Conservation (phyloP, 2,797 vertebrate species). For the Arrhamphus sclerolepis region DNA sequence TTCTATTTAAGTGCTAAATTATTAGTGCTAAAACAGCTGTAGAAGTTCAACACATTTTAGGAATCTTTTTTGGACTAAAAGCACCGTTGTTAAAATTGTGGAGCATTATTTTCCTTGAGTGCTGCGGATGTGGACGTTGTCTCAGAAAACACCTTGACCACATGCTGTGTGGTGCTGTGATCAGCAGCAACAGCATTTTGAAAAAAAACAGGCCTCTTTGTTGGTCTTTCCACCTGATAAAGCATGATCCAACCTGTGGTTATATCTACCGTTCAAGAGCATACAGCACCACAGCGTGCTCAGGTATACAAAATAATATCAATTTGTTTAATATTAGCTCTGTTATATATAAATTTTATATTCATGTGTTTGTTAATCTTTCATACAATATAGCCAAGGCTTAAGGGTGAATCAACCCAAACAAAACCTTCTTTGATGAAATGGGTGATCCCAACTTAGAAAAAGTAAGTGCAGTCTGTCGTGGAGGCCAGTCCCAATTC, state of each 20-base stretch:
- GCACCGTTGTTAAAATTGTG: background rate
- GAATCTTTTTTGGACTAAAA: background rate
- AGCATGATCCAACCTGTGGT: conserved; percentile 57
- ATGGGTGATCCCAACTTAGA: conserved; percentile 48
- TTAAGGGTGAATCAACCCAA: conserved; percentile 71
- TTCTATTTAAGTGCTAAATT: background rate
- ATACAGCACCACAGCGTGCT: conserved; percentile 70
- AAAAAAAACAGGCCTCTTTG: conserved; percentile 72
- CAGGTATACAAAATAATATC: conserved; percentile 74
- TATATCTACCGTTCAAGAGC: conserved; percentile 63
- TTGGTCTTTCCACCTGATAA: conserved; percentile 54
- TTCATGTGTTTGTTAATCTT: conserved; percentile 58
- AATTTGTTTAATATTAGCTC: conserved; percentile 61
- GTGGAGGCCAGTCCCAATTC: conserved; percentile 58
- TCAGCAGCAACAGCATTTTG: conserved; percentile 68
- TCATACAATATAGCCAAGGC: conserved; percentile 70
- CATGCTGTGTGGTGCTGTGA: conserved; percentile 55
- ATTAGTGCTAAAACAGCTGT: background rate
- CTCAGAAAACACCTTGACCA: conserved; percentile 71
- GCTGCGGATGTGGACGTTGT: conserved; percentile 56
- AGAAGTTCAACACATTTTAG: conserved; percentile 11
- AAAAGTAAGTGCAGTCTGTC: conserved; percentile 67
- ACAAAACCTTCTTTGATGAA: conserved; percentile 62
- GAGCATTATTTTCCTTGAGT: conserved; percentile 13
- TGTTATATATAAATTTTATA: conserved; percentile 48